Evolutionary conservation across 1,140 invertebrate species (phyloP).

Genomic region (Cherax quadricarinatus): DNA sequence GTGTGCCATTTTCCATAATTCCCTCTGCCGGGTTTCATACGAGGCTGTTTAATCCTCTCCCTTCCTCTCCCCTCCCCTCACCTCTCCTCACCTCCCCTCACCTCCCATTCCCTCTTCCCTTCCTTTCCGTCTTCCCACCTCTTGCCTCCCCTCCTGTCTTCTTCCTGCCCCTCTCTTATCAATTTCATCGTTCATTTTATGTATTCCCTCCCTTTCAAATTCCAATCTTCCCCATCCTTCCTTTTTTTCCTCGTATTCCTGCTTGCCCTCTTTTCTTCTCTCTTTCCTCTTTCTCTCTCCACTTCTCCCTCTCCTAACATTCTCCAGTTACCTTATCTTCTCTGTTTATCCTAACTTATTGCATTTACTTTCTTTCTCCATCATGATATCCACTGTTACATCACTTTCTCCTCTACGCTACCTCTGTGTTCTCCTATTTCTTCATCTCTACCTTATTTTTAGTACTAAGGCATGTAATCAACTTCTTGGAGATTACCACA

Average conservation of each 20-base stretch:
- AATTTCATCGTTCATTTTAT: background rate
- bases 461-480: no score
- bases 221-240: background rate
- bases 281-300: background rate
- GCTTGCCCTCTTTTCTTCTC: background rate
- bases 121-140: background rate
- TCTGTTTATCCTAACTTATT: no score
- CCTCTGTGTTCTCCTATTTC: no score
- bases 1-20: conserved; percentile 67
- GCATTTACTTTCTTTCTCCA: background rate
- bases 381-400: background rate
- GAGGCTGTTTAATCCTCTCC: conserved; percentile 53
- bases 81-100: background rate
- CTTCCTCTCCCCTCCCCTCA: background rate
- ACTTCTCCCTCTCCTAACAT: no score
- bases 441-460: no score
- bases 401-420: background rate
- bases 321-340: no score
- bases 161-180: background rate
- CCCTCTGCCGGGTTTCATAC: conserved; percentile 20
- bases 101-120: background rate
- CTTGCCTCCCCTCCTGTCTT: background rate
- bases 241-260: background rate
- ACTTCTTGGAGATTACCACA: no score
- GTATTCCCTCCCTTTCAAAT: background rate